Evolutionary conservation across 2,888 invertebrate genomes (phyloP).

Genomic region (Dusona sp.): DNA sequence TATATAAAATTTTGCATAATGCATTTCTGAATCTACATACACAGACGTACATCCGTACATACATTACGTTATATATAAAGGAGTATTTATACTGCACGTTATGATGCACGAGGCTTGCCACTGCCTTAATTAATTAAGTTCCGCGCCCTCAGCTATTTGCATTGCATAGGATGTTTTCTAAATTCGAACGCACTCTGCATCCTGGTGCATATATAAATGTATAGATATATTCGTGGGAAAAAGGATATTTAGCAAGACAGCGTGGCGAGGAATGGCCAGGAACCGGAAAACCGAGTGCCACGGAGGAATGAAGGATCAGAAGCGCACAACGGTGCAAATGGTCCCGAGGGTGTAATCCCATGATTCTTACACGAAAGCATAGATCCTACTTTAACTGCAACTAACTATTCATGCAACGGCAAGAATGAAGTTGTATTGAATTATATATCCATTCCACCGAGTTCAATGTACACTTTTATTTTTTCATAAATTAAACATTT

Average conservation of each 20-base stretch:
- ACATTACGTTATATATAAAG: constrained; percentile 4
- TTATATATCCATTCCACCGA: neutral
- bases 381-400: constrained; percentile 60
- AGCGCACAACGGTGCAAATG: constrained; percentile 72
- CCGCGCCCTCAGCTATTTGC: constrained; percentile 76
- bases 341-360: constrained; percentile 76
- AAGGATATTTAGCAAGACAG: constrained; percentile 32
- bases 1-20: constrained; percentile 3
- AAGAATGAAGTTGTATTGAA: constrained; percentile 32
- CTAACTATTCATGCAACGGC: constrained; percentile 68
- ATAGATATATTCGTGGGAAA: constrained; percentile 24
- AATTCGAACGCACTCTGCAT: constrained; percentile 66
- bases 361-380: constrained; percentile 73
- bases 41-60: constrained; percentile 17
- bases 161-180: constrained; percentile 70
- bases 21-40: constrained; percentile 21
- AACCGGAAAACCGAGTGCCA: constrained; percentile 46
- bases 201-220: constrained; percentile 70
- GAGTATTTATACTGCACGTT: constrained; percentile 58
- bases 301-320: constrained; percentile 50
- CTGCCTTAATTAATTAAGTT: constrained; percentile 80
- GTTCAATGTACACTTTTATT: constrained; percentile 12
- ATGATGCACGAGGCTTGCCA: constrained; percentile 54
- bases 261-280: constrained; percentile 30
- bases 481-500: neutral